These are phyloP conservation scores for Chondrilla cf. caribensis DNA, from an alignment of 37 sponge, comb jelly and placozoan genomes.

Conservation along the genomic window DNA sequence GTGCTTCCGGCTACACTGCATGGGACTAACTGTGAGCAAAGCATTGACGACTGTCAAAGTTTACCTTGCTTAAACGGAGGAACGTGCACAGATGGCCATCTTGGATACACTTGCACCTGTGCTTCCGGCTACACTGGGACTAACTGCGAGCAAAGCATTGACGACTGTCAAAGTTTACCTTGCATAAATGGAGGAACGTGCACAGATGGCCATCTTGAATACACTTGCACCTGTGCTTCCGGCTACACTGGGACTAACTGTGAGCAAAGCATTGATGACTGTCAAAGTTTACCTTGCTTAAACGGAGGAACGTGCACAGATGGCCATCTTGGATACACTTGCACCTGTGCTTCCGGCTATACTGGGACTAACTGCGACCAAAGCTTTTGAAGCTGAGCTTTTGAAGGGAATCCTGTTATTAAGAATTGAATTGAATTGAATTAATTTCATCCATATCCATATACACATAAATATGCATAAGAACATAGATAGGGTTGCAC, in stretches of 20 bases:
- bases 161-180: neutral
- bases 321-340: neutral
- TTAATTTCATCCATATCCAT: no score
- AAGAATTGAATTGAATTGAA: no score
- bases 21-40: neutral
- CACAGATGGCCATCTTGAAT: no score
- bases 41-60: constrained; percentile 16
- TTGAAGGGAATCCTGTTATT: no score
- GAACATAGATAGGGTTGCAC: no score
- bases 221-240: constrained; percentile 3
- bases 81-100: constrained; percentile 36
- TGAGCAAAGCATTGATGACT: neutral
- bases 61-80: constrained; percentile 32
- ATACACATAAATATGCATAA: no score
- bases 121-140: constrained; percentile 31
- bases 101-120: constrained; percentile 47
- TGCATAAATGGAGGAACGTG: neutral
- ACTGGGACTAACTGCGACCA: constrained; percentile 9
- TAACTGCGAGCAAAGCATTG: constrained; percentile 12
- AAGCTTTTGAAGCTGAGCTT: constrained; percentile 22
- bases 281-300: neutral
- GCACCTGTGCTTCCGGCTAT: neutral
- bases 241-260: neutral
- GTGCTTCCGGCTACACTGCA: constrained; percentile 31
- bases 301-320: neutral